A percentile compares a stretch with the other conserved stretches of the same genome.
phyloP scores from a whole-genome alignment of 2,797 vertebrate genomes.

The Mus minutoides region DNA sequence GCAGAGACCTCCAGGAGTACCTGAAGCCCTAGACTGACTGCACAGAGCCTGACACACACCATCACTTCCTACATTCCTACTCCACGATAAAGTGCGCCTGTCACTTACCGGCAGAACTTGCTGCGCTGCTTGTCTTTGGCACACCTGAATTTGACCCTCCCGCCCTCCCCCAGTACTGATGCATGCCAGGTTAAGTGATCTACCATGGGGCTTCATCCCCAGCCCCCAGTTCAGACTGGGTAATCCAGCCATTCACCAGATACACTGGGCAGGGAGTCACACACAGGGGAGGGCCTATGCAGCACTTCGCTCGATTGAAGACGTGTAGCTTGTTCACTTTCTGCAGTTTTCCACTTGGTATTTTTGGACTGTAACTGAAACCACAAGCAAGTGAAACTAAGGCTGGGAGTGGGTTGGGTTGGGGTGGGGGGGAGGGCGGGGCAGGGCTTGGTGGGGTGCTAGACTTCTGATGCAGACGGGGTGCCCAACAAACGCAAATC shows the following conservation, averaged over 20 bases:
- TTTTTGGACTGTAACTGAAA: slow-evolving; percentile 1
- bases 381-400: neutral
- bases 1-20: neutral
- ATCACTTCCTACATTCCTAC: too few species aligned
- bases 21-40: neutral
- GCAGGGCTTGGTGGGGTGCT: neutral
- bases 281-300: neutral
- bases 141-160: too few species aligned
- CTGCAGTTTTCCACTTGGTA: neutral
- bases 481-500: fast-evolving
- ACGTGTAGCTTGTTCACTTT: neutral
- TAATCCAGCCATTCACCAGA: neutral
- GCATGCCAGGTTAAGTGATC: neutral
- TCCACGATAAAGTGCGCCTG: neutral
- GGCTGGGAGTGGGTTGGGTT: neutral
- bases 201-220: neutral
- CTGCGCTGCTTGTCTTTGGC: neutral
- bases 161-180: too few species aligned
- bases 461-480: neutral
- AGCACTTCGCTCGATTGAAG: neutral
- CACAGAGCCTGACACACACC: neutral
- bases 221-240: neutral
- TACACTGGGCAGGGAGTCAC: neutral
- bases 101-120: neutral
- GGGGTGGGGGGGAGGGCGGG: neutral